Evolutionary conservation across 2,888 invertebrate genomes (phyloP).

Genomic region (Sphaeridia pumilis): DNA sequence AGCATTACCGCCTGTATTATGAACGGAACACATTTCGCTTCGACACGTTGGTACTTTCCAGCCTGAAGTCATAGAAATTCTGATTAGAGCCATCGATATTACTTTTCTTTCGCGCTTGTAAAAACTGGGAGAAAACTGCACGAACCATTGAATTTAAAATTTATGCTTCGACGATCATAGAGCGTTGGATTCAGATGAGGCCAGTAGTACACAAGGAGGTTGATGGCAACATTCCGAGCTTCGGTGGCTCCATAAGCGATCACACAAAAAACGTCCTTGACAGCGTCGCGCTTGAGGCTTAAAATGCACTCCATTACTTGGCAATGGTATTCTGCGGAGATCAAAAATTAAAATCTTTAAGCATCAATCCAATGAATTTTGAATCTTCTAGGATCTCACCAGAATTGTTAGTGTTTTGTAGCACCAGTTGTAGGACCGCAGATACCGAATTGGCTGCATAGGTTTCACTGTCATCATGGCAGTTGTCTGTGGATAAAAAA

Average conservation of each 20-base stretch:
- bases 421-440: constrained; percentile 92
- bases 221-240: constrained; percentile 88
- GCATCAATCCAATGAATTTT: neutral
- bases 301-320: constrained; percentile 91
- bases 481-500: constrained; percentile 30
- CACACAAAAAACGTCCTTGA: constrained; percentile 86
- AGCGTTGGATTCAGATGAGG: constrained; percentile 91
- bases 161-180: constrained; percentile 74
- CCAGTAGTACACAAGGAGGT: constrained; percentile 97
- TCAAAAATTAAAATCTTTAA: neutral
- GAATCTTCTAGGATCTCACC: constrained; percentile 44
- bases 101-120: neutral
- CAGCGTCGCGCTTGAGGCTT: constrained; percentile 79
- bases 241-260: constrained; percentile 93
- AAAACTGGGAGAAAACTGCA: neutral
- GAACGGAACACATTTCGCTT: constrained; percentile 61
- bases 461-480: constrained; percentile 40
- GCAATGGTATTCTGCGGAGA: constrained; percentile 88
- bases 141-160: constrained; percentile 76
- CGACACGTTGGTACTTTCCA: constrained; percentile 57
- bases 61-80: constrained; percentile 36
- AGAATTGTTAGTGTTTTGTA: constrained; percentile 88
- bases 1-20: constrained; percentile 66
- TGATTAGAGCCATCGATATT: neutral
- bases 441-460: constrained; percentile 76